Evolutionary conservation across 2,797 vertebrate species (phyloP).

Genomic region (Dendrocincla fuliginosa): DNA sequence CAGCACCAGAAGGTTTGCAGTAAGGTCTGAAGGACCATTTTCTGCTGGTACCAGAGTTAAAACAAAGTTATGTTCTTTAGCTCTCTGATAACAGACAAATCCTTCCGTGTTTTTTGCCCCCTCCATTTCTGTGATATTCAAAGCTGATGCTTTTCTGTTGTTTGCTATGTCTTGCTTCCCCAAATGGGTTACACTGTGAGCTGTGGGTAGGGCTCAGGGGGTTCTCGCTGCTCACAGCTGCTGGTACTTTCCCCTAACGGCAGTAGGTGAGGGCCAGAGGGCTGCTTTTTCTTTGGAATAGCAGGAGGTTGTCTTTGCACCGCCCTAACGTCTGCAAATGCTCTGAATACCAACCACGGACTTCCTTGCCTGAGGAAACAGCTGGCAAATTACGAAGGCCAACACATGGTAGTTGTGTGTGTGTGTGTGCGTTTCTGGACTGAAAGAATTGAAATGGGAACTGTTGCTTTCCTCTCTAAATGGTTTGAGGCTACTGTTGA

Average conservation of each 20-base stretch:
- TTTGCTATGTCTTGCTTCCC: background rate
- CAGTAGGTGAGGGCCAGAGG: background rate
- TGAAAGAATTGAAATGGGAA: background rate
- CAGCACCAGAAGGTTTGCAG: background rate
- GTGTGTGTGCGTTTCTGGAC: background rate
- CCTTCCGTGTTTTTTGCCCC: background rate
- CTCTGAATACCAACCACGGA: background rate
- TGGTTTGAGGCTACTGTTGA: slow-evolving; percentile 9
- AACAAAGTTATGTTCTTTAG: background rate
- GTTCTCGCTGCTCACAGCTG: background rate
- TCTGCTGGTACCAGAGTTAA: background rate
- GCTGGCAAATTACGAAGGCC: background rate
- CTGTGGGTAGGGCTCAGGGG: background rate
- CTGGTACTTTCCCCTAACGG: background rate
- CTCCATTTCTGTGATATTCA: background rate
- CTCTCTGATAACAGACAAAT: background rate
- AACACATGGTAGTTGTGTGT: background rate
- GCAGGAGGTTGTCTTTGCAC: background rate
- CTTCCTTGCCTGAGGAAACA: slow-evolving; percentile 3
- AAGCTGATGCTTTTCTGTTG: background rate
- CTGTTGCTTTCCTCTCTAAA: background rate
- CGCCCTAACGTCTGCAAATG: background rate
- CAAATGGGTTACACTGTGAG: background rate
- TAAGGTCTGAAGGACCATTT: background rate
- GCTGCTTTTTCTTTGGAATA: background rate